Percentiles rank a stretch among this genome's conserved stretches.
These are phyloP conservation scores for Myotis myotis DNA, from an alignment of 2,797 vertebrate species.

Conservation along the genomic window DNA sequence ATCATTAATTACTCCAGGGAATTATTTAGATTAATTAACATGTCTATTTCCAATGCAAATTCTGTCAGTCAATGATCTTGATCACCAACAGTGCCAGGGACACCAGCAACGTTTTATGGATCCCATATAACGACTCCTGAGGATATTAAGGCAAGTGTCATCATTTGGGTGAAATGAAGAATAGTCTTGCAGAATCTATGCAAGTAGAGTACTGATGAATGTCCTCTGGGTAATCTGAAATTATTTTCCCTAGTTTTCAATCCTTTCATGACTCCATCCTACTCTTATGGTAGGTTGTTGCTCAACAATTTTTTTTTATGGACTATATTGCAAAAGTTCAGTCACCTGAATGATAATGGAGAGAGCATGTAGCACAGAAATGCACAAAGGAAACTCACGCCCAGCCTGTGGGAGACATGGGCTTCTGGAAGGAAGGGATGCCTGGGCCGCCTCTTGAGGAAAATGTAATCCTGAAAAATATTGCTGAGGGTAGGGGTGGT, in stretches of 20 bases:
- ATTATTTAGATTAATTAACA: conserved; percentile 62
- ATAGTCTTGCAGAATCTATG: not conserved
- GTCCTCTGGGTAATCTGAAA: not conserved
- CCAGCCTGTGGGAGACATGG: no score
- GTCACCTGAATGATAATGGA: not conserved
- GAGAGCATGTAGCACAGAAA: not conserved
- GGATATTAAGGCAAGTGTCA: not conserved
- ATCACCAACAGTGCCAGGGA: not conserved
- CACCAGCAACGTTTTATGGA: not conserved
- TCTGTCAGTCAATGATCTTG: not conserved
- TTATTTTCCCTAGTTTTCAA: not conserved
- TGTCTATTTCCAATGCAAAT: conserved; percentile 28
- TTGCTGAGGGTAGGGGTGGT: not conserved
- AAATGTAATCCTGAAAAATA: not conserved
- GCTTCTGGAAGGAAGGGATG: not conserved
- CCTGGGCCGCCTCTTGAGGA: not conserved
- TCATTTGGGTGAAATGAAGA: not conserved
- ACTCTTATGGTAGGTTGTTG: not conserved
- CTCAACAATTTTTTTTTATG: not conserved
- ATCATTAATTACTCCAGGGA: conserved; percentile 68
- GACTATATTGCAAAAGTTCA: not conserved
- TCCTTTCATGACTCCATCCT: not conserved
- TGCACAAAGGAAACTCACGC: not conserved
- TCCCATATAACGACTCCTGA: rapidly evolving
- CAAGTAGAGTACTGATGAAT: not conserved